Evolutionary conservation across 1,140 invertebrate genomes (phyloP), one percentile per base, ranked within the genome.

Genomic region (Tetragnatha versicolor): DNA sequence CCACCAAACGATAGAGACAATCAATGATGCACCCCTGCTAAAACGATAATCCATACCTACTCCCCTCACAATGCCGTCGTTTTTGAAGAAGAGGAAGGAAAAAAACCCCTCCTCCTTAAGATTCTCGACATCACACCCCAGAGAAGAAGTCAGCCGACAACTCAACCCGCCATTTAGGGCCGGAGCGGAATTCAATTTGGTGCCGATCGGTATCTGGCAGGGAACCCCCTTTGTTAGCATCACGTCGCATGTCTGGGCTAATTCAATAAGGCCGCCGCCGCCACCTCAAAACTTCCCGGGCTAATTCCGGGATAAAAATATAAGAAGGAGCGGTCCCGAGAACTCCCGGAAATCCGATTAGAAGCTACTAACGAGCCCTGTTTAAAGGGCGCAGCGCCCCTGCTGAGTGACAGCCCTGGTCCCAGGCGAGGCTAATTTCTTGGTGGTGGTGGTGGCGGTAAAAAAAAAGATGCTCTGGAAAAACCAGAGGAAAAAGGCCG

Each of bases 311-410:
- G 17, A 37, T 25, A 63, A 29, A 31, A 31, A 31, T 27, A 3
- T 9, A 31, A 29, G 55, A 9, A 31, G 42, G 42, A n/a, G n/a
- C n/a, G 42, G 12, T 10, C n/a, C n/a, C n/a, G 25, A n/a, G 42
- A 22, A 51, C 25, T 20, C n/a, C n/a, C n/a, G 37, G 22, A 66
- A 66, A 66, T 66, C 63, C 39, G 37, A 66, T 66, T 66, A 66
- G 63, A 47, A 31, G 63, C 63, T 47, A 66, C 63, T 66, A 66
- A 66, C 63, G 63, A 66, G 63, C 20, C 37, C 63, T 47, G 63
- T 66, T 66, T 66, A 66, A 66, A 66, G 37, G n/a, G n/a, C n/a
- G 20, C 37, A 7, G 7, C 12, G 20, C 35, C 60, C 17, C 9
- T 12, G 20, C 6, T n/a, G n/a, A 39, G 60, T 63, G 33, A 39